Conservation (phyloP, 2,888 invertebrate species). For the Eutolmus rufibarbis region DNA sequence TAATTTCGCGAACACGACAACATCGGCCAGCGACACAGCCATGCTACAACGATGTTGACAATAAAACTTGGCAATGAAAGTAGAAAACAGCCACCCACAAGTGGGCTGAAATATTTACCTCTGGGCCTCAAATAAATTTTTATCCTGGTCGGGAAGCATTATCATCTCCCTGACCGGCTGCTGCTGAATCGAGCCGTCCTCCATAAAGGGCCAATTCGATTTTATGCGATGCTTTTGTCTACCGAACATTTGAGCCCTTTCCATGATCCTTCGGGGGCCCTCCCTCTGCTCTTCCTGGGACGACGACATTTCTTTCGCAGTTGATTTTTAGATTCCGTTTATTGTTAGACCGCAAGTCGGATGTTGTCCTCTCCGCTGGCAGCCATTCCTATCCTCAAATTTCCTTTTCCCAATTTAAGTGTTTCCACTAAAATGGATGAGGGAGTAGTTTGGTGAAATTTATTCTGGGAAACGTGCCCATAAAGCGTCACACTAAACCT, state of each 20-base stretch:
- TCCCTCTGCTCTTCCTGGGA: background rate
- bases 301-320: background rate
- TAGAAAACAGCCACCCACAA: background rate
- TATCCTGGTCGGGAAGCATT: background rate
- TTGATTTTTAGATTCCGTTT: background rate
- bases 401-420: background rate
- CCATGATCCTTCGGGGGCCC: background rate
- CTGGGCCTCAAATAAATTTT: background rate
- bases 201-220: background rate
- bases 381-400: background rate
- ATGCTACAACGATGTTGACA: background rate
- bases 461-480: background rate
- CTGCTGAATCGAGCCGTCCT: background rate
- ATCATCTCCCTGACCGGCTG: background rate
- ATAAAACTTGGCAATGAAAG: slow-evolving; percentile 26
- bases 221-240: slow-evolving; percentile 6
- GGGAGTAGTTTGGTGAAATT: background rate
- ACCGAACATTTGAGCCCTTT: background rate
- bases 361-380: background rate
- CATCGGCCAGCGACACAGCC: background rate
- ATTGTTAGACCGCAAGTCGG: background rate
- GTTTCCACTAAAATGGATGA: background rate
- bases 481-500: background rate
- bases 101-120: background rate
- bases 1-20: background rate